Base-by-base conservation (phyloP, 2,797 vertebrate species). In the Tamandua tetradactyla region DNA sequence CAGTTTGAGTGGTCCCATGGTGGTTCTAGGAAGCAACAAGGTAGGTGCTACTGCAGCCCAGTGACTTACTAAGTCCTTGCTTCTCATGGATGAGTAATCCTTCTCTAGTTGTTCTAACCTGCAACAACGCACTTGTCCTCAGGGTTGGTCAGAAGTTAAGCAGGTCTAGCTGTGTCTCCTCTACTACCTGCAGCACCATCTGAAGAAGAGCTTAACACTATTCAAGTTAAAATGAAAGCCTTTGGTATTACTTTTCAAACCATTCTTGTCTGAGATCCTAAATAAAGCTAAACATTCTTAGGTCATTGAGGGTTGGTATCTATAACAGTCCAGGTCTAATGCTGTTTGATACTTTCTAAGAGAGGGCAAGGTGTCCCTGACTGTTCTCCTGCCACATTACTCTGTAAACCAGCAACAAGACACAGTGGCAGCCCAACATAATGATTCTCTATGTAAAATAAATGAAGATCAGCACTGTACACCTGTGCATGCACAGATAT, bases 211-310 rank as follows among this genome's bases (percentile, higher is more conserved):
- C 23, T 37, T 11, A n/a, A 3, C 27, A 44, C 66, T 5, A 22
- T 40, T 62, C 35, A 66, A 44, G 52, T 69, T 88, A 95, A 97
- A 87, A 92, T n/a, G 61, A 90, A n/a, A 92, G 57, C 14, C 55
- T 93, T 9, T 72, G 62, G 44, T 44, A 32, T 97, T 69, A 72
- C 87, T 89, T 90, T 86, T 82, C 69, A 80, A 89, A 91, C 59
- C 15, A 83, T n/a, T 79, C 69, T 87, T 79, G 57, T 23, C 66
- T 78, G 62, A 69, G 83, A 72, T 89, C 71, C 91, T 80, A 80
- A 87, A 74, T 44, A 78, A 95, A 89, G 64, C 30, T 66, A 37
- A 78, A 59, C 89, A 18, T n/a, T 22, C 40, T 44, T 42, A 75
- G 25, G 42, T 71, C 59, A 93, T 12, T 27, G 71, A 7, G 61